These are phyloP conservation scores for Athalia circularis DNA, from an alignment of 2,888 invertebrate genomes.

Conservation along the genomic window DNA sequence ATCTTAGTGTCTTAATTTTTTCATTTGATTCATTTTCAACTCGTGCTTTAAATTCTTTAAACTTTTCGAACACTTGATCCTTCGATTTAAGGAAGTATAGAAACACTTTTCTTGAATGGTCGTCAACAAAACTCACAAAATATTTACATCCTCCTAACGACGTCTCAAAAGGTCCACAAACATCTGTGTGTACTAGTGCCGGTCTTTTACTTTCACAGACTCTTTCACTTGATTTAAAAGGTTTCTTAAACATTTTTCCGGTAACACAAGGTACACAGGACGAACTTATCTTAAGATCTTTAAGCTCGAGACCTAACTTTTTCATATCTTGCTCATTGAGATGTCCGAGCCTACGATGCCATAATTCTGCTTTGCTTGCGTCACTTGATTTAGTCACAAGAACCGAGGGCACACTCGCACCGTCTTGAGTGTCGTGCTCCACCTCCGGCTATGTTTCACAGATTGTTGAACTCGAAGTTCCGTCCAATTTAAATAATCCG, in stretches of 20 bases:
- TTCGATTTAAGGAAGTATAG: constrained; percentile 62
- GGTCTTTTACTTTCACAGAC: constrained; percentile 53
- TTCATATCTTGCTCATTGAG: constrained; percentile 5
- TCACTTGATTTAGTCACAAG: not conserved
- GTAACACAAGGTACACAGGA: constrained; percentile 4
- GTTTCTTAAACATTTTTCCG: constrained; percentile 24
- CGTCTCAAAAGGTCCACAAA: constrained; percentile 58
- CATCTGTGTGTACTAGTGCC: constrained; percentile 59
- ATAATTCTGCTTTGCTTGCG: not conserved
- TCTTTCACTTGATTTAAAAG: not conserved
- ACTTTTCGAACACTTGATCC: constrained; percentile 57
- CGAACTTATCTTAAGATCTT: not conserved
- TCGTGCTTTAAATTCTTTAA: constrained; percentile 59
- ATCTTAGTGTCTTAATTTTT: constrained; percentile 59
- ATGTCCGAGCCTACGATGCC: constrained; percentile 12
- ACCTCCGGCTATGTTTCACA: not conserved
- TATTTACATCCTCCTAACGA: constrained; percentile 58
- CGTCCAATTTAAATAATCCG: constrained; percentile 5
- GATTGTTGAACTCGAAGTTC: not conserved
- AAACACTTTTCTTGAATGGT: constrained; percentile 58
- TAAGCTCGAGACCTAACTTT: constrained; percentile 1
- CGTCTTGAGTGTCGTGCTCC: too few species aligned
- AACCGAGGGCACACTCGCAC: not conserved
- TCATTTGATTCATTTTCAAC: constrained; percentile 59
- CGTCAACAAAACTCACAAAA: constrained; percentile 65